These are phyloP conservation scores for Pampus argenteus DNA, from an alignment of 2,797 vertebrate genomes.

Conservation along the genomic window DNA sequence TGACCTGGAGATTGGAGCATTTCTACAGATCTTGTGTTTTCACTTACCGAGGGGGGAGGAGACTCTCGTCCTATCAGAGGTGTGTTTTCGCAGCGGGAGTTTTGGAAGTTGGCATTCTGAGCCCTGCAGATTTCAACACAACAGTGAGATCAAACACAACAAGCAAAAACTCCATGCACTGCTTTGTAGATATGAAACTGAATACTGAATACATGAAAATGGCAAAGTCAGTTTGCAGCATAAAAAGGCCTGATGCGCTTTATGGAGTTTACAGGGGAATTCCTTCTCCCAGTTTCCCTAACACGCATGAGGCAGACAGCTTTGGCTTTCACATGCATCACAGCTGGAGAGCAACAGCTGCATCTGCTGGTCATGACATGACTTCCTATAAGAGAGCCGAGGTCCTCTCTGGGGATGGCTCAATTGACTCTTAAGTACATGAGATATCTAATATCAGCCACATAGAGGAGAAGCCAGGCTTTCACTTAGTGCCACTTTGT, in stretches of 20 bases:
- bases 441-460: conserved; percentile 25
- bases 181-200: conserved; percentile 14
- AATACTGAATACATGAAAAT: conserved; percentile 8
- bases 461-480: not conserved
- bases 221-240: conserved; percentile 21
- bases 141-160: conserved; percentile 12
- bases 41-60: conserved; percentile 97
- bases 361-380: conserved; percentile 43
- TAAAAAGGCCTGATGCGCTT: conserved; percentile 2
- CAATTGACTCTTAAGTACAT: conserved; percentile 40
- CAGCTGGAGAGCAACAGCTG: conserved; percentile 80
- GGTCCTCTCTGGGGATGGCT: conserved; percentile 49
- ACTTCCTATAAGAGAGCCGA: conserved; percentile 37
- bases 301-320: conserved; percentile 35
- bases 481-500: not conserved
- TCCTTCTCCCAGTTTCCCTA: conserved; percentile 24
- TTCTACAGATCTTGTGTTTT: not conserved
- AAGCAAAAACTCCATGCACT: not conserved
- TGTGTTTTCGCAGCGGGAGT: conserved; percentile 98
- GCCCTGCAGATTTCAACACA: conserved; percentile 85
- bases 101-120: conserved; percentile 99
- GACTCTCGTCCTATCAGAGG: conserved; percentile 98
- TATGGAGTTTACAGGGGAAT: conserved; percentile 1
- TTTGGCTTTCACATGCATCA: conserved; percentile 65
- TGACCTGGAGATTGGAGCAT: conserved; percentile 17